Evolutionary conservation across 2,797 vertebrate genomes (phyloP).

Genomic region (Rhincodon typus): DNA sequence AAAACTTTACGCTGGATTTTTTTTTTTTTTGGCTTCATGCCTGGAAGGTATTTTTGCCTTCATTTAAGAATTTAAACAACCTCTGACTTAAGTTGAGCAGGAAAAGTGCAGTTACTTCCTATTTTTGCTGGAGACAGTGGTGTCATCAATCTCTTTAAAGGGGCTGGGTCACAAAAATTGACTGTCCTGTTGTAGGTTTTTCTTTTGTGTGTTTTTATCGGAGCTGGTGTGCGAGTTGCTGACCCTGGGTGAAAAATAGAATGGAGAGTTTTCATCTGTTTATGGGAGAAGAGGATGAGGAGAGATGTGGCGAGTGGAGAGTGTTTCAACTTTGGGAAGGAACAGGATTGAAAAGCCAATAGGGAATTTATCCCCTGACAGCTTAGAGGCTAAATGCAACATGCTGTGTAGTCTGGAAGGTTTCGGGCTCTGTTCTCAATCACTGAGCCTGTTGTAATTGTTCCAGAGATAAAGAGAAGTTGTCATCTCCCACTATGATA

Average conservation of each 20-base stretch:
- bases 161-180: conserved; percentile 12
- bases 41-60: conserved; percentile 12
- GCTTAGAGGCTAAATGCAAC: not conserved
- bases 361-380: not conserved
- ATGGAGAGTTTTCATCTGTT: not conserved
- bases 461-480: not conserved
- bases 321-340: not conserved
- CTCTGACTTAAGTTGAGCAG: not conserved
- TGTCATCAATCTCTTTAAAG: not conserved
- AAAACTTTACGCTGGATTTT: conserved; percentile 22
- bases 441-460: not conserved
- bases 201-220: not conserved
- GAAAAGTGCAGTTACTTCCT: not conserved
- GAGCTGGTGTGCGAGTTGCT: not conserved
- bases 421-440: not conserved
- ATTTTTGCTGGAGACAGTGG: not conserved
- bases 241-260: too few species aligned
- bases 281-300: not conserved
- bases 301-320: not conserved
- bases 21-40: conserved; percentile 10
- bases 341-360: not conserved
- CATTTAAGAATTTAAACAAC: not conserved
- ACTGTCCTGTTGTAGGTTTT: not conserved
- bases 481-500: not conserved
- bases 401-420: not conserved